phyloP scores from a whole-genome alignment of 2,797 vertebrate species.

The Smutsia temminckii region DNA sequence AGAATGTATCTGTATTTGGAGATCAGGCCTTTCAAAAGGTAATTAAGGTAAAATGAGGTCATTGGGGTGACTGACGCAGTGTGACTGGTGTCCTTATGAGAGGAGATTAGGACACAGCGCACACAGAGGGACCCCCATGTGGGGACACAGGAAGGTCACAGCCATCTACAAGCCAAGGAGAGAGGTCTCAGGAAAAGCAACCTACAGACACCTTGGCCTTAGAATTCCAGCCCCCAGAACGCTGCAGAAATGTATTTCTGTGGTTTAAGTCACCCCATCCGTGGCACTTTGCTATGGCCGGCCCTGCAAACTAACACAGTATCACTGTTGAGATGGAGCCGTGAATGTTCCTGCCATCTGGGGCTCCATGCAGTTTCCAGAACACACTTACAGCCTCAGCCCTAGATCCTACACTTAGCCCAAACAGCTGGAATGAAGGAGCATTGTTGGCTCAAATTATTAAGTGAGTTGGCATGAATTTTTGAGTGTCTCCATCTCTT shows the following conservation, averaged over 20 bases:
- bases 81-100: neutral
- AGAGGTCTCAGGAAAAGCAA: neutral
- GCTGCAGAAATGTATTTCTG: neutral
- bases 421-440: neutral
- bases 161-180: fast-evolving
- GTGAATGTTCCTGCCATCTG: fast-evolving
- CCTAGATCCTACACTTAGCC: neutral
- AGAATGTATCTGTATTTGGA: neutral
- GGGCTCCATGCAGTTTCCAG: fast-evolving
- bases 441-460: neutral
- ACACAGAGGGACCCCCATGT: neutral
- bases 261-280: too few relatives aligned
- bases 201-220: neutral
- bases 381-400: neutral
- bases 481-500: neutral
- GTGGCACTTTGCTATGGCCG: fast-evolving
- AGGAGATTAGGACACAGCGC: neutral
- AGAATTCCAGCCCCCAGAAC: neutral
- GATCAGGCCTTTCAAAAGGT: neutral
- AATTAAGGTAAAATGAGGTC: neutral
- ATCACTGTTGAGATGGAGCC: fast-evolving
- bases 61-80: neutral
- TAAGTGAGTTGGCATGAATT: neutral
- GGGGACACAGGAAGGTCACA: neutral
- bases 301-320: neutral